Evolutionary conservation across 37 sponge, comb jelly and placozoan genomes (phyloP).

Genomic region (Spongilla lacustris): DNA sequence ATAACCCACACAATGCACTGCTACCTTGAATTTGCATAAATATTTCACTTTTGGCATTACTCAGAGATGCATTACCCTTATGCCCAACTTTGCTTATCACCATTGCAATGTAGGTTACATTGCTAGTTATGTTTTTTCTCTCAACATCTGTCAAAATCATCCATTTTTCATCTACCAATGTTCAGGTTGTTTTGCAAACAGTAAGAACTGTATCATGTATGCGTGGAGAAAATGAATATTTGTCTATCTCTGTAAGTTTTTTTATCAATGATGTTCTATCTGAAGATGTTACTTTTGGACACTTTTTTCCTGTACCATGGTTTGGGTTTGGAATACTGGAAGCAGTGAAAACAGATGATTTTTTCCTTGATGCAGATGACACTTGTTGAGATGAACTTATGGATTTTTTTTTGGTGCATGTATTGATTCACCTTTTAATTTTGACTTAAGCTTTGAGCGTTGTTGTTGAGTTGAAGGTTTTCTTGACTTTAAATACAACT

Average conservation of each 20-base stretch:
- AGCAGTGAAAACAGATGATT: neutral
- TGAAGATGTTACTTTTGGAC: neutral
- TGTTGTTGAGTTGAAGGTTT: neutral
- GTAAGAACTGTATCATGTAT: neutral
- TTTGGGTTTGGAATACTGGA: neutral
- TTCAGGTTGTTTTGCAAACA: neutral
- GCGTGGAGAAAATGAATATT: neutral
- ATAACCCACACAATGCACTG: neutral
- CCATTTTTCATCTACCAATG: neutral
- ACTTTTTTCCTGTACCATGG: neutral
- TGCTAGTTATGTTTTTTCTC: neutral
- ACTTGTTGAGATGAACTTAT: neutral
- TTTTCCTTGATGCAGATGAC: neutral
- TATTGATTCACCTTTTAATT: neutral
- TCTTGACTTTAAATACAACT: neutral
- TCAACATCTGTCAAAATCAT: neutral
- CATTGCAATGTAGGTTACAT: neutral
- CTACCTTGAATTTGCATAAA: conserved; percentile 1
- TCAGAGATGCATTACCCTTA: neutral
- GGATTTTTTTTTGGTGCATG: neutral
- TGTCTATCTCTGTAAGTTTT: neutral
- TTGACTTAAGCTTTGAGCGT: neutral
- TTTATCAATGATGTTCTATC: neutral
- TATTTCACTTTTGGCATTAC: neutral
- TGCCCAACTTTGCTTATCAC: neutral